Conservation (phyloP, 2,888 invertebrate genomes). For the Orthosia gracilis region DNA sequence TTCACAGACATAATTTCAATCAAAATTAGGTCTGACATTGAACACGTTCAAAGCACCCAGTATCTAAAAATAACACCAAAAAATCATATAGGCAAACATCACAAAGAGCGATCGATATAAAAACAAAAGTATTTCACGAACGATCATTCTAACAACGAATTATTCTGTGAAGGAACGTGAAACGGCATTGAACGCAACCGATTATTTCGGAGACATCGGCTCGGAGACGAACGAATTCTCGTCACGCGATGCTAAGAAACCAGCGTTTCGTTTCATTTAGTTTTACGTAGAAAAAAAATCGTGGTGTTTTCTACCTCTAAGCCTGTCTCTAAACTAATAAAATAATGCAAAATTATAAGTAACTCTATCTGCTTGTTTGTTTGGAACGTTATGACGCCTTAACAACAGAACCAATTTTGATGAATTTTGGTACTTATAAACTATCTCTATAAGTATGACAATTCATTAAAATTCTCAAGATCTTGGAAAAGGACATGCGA, state of each 20-base stretch:
- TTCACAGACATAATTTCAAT: too few relatives aligned
- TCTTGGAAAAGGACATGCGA: too few relatives aligned
- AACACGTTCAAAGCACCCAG: background rate
- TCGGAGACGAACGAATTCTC: constrained; percentile 88
- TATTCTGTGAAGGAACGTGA: constrained; percentile 41
- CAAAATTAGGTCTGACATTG: background rate
- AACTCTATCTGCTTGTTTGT: too few relatives aligned
- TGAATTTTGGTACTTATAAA: too few relatives aligned
- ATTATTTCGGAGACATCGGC: constrained; percentile 89
- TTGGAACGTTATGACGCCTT: too few relatives aligned
- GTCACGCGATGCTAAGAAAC: constrained; percentile 73
- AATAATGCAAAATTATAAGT: too few relatives aligned
- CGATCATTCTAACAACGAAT: constrained; percentile 21
- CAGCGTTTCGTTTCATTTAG: constrained; percentile 75
- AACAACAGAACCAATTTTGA: too few relatives aligned
- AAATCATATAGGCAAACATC: background rate
- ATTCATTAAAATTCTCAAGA: too few relatives aligned
- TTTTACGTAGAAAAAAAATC: constrained; percentile 6
- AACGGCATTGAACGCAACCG: constrained; percentile 59
- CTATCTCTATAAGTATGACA: too few relatives aligned
- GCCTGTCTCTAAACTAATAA: too few relatives aligned
- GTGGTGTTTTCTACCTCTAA: background rate
- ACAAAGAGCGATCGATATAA: constrained; percentile 28
- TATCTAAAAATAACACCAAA: constrained; percentile 18
- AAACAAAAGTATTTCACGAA: constrained; percentile 41